Evolutionary conservation across 2,888 invertebrate species (phyloP), one percentile per base, ranked within the genome.

Genomic region (Villa cingulata): DNA sequence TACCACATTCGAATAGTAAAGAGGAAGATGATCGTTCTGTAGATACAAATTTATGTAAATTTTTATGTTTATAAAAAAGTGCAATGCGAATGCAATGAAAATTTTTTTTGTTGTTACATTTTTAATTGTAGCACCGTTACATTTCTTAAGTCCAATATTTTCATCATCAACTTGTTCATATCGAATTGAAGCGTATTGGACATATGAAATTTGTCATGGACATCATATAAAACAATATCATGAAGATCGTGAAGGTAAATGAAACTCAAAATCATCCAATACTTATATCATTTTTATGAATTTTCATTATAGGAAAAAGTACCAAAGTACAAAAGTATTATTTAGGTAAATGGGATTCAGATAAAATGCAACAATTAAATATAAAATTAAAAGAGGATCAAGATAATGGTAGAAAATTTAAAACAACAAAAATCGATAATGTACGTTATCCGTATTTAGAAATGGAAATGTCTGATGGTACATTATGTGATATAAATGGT

Each of bases 131-230:
- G 81, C 81, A 53, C 86, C 91, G 0, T 70, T 90, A 41, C 82
- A 86, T 58, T 69, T 92, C 17, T 66, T 95, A 41, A 74, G 79
- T 50, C 81, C 85, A 0, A 68, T 92, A 48, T 88, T 94, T 63
- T 70, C 74, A 2, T 81, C 85, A 57, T 79, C 81, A 55, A 78
- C 81, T 43, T 95, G 94, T 62, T 88, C 90, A 0, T 90, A 86
- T 60, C 76, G 88, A 53, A 70, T 90, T 43, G 92, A 91, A 63
- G 81, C 84, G 3, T 96, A 92, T 62, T 96, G 96, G 96, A 90
- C 90, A 0, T 96, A 96, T 65, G 94, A 96, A 68, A 78, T 96
- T 29, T 96, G 96, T 59, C 96, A 96, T 68, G 95, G 95, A 0
- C 75, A 80, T 56, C 86, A 84, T 64, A 79, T 97, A 4, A 76